Percentiles rank a stretch among this genome's conserved stretches.
phyloP scores from a whole-genome alignment of 2,113 vertebrate species.

The Psettodes erumei region DNA sequence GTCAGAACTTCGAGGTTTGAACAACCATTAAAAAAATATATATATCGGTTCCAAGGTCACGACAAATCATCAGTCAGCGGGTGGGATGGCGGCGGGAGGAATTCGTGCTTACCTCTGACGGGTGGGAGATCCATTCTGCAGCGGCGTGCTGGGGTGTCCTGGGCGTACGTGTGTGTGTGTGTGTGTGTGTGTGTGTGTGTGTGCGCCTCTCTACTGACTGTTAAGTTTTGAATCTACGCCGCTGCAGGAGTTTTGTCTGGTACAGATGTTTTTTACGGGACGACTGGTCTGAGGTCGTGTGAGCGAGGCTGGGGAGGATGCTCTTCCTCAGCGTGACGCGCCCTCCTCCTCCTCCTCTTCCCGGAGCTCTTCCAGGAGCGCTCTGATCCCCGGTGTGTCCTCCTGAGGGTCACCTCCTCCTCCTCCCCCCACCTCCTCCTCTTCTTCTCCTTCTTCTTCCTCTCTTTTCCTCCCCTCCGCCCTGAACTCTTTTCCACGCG shows the following conservation, averaged over 20 bases:
- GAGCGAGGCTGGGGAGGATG: slow-evolving; percentile 55
- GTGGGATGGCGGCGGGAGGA: slow-evolving; percentile 41
- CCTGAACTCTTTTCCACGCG: too few relatives aligned
- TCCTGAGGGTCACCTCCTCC: slow-evolving; percentile 60
- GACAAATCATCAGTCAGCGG: slow-evolving; percentile 47
- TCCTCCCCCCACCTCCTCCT: slow-evolving; percentile 29
- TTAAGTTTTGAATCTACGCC: neutral
- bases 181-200: neutral
- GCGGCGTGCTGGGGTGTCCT: slow-evolving; percentile 37
- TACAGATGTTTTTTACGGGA: too few relatives aligned
- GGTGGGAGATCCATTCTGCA: slow-evolving; percentile 81
- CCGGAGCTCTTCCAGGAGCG: slow-evolving; percentile 48
- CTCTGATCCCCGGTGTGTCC: slow-evolving; percentile 54
- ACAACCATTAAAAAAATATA: too few relatives aligned
- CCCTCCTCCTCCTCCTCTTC: slow-evolving; percentile 60
- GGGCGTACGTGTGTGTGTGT: slow-evolving; percentile 16
- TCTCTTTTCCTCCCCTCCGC: too few relatives aligned
- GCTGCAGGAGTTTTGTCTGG: too few relatives aligned
- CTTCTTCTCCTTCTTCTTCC: too few relatives aligned
- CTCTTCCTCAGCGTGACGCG: slow-evolving; percentile 44
- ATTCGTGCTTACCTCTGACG: slow-evolving; percentile 80
- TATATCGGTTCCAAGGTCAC: slow-evolving; percentile 63
- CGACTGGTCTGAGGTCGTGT: slow-evolving; percentile 12
- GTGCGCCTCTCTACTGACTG: neutral
- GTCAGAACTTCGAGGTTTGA: too few relatives aligned